Evolutionary conservation across 2,888 invertebrate genomes (phyloP).

Genomic region (Alviniconcha strummeri): DNA sequence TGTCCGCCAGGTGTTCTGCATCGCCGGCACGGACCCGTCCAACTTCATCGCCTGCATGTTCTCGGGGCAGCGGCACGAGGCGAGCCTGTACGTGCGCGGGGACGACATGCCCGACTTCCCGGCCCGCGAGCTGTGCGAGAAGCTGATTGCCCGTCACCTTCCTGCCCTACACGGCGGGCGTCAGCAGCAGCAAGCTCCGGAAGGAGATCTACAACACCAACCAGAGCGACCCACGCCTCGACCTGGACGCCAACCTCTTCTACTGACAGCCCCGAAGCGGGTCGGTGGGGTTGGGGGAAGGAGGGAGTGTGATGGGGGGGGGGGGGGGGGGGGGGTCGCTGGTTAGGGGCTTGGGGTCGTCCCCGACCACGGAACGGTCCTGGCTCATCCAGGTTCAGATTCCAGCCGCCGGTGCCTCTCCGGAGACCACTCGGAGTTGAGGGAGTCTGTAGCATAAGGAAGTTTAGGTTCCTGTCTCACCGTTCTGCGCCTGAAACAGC

Average conservation of each 20-base stretch:
- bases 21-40: constrained; percentile 64
- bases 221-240: constrained; percentile 29
- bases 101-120: constrained; percentile 69
- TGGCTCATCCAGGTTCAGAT: no score
- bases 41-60: constrained; percentile 59
- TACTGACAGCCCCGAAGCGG: not conserved
- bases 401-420: no score
- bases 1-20: constrained; percentile 61
- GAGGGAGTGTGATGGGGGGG: not conserved
- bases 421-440: no score
- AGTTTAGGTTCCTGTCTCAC: no score
- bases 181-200: constrained; percentile 47
- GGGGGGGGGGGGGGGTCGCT: not conserved
- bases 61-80: constrained; percentile 44
- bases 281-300: not conserved
- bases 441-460: no score
- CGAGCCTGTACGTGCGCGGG: constrained; percentile 62
- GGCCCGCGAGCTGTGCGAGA: constrained; percentile 59
- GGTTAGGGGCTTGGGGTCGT: not conserved
- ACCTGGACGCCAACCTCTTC: constrained; percentile 32
- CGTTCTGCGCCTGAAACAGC: no score
- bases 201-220: constrained; percentile 44
- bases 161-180: constrained; percentile 62
- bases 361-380: no score
- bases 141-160: constrained; percentile 64